phyloP scores from a whole-genome alignment of 23 tunicate genomes.

The Halocynthia aurantium region DNA sequence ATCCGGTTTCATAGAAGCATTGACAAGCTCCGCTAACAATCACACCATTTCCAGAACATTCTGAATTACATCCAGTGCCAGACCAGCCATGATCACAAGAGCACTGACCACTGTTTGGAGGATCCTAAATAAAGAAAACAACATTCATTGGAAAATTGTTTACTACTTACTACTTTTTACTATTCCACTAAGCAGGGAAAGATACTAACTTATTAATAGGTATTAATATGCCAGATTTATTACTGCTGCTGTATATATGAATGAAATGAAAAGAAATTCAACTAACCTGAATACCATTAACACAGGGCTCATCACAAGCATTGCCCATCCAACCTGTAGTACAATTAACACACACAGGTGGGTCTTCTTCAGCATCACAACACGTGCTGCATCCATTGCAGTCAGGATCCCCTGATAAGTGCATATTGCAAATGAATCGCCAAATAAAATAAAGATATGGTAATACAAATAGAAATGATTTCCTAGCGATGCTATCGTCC shows the following conservation, averaged over 20 bases:
- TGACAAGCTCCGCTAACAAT: slow-evolving; percentile 15
- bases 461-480: neutral
- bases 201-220: too few species aligned
- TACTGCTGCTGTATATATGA: too few species aligned
- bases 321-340: slow-evolving; percentile 21
- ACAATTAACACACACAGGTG: slow-evolving; percentile 25
- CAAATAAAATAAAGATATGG: neutral
- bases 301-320: slow-evolving; percentile 16
- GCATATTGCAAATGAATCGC: too few species aligned
- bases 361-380: slow-evolving; percentile 14
- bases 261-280: too few species aligned
- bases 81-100: slow-evolving; percentile 21
- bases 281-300: slow-evolving; percentile 19
- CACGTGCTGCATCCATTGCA: slow-evolving; percentile 11
- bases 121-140: neutral
- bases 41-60: slow-evolving; percentile 22
- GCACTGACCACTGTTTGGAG: slow-evolving; percentile 29
- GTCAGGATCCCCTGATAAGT: slow-evolving; percentile 27
- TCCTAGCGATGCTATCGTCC: neutral
- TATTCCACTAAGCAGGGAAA: too few species aligned
- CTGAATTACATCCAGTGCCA: slow-evolving; percentile 21
- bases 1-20: slow-evolving; percentile 18
- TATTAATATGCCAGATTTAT: too few species aligned
- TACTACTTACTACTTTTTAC: too few species aligned
- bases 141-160: too few species aligned